A percentile compares a stretch with the other conserved stretches of the same genome.
phyloP scores from a whole-genome alignment of 2,113 vertebrate genomes.

The Zapus hudsonius region DNA sequence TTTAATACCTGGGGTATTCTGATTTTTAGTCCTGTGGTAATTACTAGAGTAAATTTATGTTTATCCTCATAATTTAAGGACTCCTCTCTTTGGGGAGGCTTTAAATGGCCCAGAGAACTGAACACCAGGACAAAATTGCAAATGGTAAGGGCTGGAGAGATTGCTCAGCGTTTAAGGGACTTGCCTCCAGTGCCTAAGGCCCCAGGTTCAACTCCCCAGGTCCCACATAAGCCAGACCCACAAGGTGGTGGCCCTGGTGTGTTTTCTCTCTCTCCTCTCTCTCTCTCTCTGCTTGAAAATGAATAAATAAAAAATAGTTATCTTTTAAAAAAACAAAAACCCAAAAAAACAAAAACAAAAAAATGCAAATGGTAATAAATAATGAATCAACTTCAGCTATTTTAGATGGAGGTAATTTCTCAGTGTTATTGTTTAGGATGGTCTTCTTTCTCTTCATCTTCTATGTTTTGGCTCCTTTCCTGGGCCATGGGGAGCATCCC shows the following conservation, averaged over 20 bases:
- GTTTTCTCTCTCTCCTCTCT: no score
- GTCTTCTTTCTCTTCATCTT: constrained; percentile 4
- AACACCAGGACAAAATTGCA: constrained; percentile 46
- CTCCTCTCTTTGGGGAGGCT: constrained; percentile 64
- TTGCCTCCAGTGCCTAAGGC: no score
- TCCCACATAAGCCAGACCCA: no score
- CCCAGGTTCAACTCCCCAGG: no score
- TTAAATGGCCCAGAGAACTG: constrained; percentile 61
- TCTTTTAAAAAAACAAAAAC: no score
- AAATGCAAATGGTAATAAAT: constrained; percentile 60
- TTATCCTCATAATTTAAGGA: constrained; percentile 58
- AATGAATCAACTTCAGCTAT: constrained; percentile 64
- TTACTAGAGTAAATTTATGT: constrained; percentile 40
- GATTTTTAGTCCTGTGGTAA: neutral
- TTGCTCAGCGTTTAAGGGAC: no score
- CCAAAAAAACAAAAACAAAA: no score
- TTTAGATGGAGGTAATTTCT: constrained; percentile 57
- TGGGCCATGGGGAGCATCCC: neutral
- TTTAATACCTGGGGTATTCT: neutral
- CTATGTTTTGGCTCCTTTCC: neutral
- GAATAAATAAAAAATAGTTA: no score
- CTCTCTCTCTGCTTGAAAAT: no score
- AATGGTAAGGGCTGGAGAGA: no score
- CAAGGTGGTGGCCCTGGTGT: no score
- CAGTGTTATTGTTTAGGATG: neutral